Evolutionary conservation across 1,140 invertebrate genomes (phyloP), one percentile per base, ranked within the genome.

Genomic region (Listronotus bonariensis): DNA sequence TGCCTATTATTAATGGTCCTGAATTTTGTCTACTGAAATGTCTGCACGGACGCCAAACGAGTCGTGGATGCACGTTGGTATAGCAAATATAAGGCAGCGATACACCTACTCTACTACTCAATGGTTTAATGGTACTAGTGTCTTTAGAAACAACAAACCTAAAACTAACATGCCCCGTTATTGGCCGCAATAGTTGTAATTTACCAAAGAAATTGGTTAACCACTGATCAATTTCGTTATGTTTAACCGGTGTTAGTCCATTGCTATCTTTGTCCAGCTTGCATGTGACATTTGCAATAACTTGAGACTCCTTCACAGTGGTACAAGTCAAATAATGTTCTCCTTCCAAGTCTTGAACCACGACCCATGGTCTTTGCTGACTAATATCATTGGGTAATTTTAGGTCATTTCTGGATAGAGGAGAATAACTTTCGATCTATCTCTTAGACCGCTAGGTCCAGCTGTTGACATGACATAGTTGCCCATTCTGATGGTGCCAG

Each of bases 231-330:
- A 92, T 85, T 68, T 90, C 87, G 8, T 82, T 79, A 58, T 87
- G 83, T 48, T 87, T 85, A 41, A 89, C 85, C 0, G 87, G 88
- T 12, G 90, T 83, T 9, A 92, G 77, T 7, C 87, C 87, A 59
- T 85, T 85, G n/a, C 80, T 82, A 26, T 84, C 81, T 14, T 82
- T 76, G 56, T 92, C 88, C 17, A 91, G 82, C 0, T 85, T 81
- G 68, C 90, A 93, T 0, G 88, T 90, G 2, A 92, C 89, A 69
- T 92, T 93, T 9, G 89, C 89, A 5, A 91, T 85, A 0, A 92
- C 85, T 53, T 82, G 80, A 0, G 88, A 89, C 46, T 89, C 86
- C 71, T 89, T 90, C 12, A 93, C 80, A 0, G 90, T 92, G 0
- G 90, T 92, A 70, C 90, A 92, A 3, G 90, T 92, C 18, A 92